phyloP scores from a whole-genome alignment of 2,113 vertebrate species.

The Montifringilla adamsi region DNA sequence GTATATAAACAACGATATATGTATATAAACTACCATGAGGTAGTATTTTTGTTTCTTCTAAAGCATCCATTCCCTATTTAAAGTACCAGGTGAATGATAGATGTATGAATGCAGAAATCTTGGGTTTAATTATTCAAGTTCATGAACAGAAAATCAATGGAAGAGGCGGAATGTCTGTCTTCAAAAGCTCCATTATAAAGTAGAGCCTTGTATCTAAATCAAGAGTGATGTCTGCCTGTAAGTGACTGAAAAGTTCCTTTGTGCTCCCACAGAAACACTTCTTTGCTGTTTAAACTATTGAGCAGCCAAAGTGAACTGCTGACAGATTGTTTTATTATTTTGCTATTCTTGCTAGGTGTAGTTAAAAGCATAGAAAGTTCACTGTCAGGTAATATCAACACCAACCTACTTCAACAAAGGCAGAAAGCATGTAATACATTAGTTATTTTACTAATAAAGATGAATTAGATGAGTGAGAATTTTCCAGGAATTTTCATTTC shows the following conservation, averaged over 20 bases:
- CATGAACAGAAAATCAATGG: not conserved
- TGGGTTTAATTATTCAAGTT: not conserved
- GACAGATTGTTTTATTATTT: not conserved
- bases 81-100: not conserved
- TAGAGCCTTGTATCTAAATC: not conserved
- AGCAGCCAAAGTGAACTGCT: not conserved
- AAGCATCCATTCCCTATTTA: not conserved
- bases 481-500: not conserved
- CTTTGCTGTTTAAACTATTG: not conserved
- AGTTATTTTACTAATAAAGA: not conserved
- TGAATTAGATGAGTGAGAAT: not conserved
- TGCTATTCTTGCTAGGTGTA: not conserved
- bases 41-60: not conserved
- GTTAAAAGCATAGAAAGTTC: not conserved
- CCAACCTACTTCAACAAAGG: not conserved
- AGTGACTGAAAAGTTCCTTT: not conserved
- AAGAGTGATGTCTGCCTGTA: not conserved
- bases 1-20: not conserved
- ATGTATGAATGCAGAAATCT: not conserved
- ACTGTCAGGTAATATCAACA: not conserved
- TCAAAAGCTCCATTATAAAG: not conserved
- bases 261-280: not conserved
- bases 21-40: not conserved
- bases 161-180: not conserved
- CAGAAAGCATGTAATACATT: not conserved